Evolutionary conservation across 2,113 vertebrate species (phyloP).

Genomic region (Globicephala melas): DNA sequence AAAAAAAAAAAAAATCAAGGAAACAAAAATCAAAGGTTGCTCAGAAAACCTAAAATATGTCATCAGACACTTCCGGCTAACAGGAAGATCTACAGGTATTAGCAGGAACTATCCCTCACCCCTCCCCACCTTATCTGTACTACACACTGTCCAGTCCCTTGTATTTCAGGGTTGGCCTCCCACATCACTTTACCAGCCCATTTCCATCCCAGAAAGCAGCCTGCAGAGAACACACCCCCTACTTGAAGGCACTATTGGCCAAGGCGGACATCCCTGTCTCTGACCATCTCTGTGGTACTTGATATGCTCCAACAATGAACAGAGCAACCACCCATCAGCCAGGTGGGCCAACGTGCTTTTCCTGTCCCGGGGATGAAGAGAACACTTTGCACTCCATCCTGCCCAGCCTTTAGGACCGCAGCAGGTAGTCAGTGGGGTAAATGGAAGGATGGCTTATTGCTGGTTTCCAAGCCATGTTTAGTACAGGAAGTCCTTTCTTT

Average conservation of each 20-base stretch:
- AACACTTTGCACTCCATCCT: background rate
- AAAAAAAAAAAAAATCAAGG: background rate
- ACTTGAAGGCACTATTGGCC: background rate
- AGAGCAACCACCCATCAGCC: background rate
- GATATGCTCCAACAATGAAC: background rate
- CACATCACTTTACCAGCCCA: background rate
- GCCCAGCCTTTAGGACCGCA: background rate
- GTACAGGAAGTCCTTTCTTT: background rate
- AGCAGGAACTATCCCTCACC: background rate
- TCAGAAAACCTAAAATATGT: constrained; percentile 1
- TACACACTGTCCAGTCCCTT: background rate
- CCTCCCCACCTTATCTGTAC: background rate
- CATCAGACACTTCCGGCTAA: background rate
- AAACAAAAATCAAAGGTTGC: background rate
- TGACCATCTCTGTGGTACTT: background rate
- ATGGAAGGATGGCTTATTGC: background rate
- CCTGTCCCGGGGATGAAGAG: background rate
- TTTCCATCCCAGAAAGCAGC: background rate
- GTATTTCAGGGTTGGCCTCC: background rate
- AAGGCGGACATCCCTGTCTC: background rate
- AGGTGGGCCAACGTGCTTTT: background rate
- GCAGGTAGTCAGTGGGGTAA: background rate
- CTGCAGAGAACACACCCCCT: background rate
- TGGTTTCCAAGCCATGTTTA: background rate
- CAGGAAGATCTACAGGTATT: background rate